phyloP scores from a whole-genome alignment of 2,888 invertebrate species.

The Xylota sylvarum region DNA sequence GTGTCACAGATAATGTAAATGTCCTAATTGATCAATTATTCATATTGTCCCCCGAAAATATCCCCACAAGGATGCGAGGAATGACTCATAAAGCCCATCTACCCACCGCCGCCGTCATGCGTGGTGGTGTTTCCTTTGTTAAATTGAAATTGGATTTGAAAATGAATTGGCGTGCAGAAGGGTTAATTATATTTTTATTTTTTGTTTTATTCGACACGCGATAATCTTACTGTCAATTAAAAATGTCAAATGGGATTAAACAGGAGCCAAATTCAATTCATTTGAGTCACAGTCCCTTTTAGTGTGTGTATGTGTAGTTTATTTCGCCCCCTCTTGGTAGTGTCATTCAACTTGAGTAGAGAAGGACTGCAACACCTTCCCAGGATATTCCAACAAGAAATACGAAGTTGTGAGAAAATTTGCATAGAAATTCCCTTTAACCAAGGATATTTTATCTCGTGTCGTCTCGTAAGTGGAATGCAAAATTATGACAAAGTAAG shows the following conservation, averaged over 20 bases:
- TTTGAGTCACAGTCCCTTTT: not conserved
- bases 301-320: too few relatives aligned
- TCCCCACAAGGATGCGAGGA: not conserved
- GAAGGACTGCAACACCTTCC: not conserved
- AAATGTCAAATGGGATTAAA: not conserved
- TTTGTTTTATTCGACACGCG: constrained; percentile 3
- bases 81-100: constrained; percentile 18
- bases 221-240: constrained; percentile 20
- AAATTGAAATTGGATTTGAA: constrained; percentile 20
- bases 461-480: constrained; percentile 31
- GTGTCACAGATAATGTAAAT: not conserved
- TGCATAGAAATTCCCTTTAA: constrained; percentile 34
- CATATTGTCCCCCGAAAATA: not conserved
- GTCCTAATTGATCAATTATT: constrained; percentile 21
- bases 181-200: constrained; percentile 7
- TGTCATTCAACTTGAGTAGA: constrained; percentile 3
- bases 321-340: too few relatives aligned
- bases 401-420: constrained; percentile 11
- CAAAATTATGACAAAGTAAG: constrained; percentile 51
- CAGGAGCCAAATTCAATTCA: not conserved
- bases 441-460: constrained; percentile 22
- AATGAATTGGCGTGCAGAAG: constrained; percentile 15
- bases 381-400: not conserved
- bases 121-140: not conserved
- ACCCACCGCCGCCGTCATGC: not conserved